Evolutionary conservation across 2,888 invertebrate genomes (phyloP), one percentile per base, ranked within the genome.

Genomic region (Acronicta psi): DNA sequence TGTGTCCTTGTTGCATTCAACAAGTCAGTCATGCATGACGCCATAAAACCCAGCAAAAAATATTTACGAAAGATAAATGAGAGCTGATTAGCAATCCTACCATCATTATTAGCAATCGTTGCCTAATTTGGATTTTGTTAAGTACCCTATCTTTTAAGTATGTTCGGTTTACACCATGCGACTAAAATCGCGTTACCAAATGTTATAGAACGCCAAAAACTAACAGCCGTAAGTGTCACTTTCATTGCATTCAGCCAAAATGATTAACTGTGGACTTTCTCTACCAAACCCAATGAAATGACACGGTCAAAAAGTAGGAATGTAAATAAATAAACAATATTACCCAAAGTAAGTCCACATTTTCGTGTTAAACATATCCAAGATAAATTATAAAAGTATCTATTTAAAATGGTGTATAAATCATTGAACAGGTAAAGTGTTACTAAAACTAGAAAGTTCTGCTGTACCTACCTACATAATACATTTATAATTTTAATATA

Each of bases 1-100:
- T 69, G 65, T 75, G 85, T 87, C 87, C 87, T 86, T 87, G 79
- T 83, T 82, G 64, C 71, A 80, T 82, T 75, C 79, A 78, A 78
- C 77, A 67, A 76, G 66, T 42, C 79, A 80, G 70, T 83, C 73
- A 75, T 64, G 68, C 81, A 70, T 75, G 74, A 58, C 72, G 62
- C 62, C 69, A 75, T 73, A 76, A 73, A 64, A 52, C 13, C 13
- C 45, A 63, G 55, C 47, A 57, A 68, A 65, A 59, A 43, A 68
- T 68, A 56, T 56, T 64, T 69, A 61, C 52, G 51, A 56, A 70
- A 70, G 46, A 40, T 42, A 23, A 50, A 58, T 58, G 29, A 16
- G 18, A 59, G 13, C 41, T 60, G 36, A 55, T 59, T 66, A 56
- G 25, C 14, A 20, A 62, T 45, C 10, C 31, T 50, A 41, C 5